Base-by-base conservation (phyloP, 2,797 vertebrate genomes). In the Neosalanx taihuensis region DNA sequence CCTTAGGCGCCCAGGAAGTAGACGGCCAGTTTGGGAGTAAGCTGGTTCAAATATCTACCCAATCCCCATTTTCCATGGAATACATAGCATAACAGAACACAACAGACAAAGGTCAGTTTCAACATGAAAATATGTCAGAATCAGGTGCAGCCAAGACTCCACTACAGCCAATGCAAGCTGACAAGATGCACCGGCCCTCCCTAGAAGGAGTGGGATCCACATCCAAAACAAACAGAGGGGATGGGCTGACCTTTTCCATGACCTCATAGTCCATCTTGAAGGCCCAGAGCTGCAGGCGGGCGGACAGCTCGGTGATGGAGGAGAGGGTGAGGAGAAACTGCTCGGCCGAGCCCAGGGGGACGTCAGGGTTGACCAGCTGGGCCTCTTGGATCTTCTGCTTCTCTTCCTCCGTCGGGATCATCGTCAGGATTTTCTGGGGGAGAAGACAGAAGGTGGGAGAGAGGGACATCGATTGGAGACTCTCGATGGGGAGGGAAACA, bases 191-290 rank as follows among this genome's bases (percentile, higher is more conserved):
- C 41, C 9, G 12, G 3, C 41, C 41, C 41, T 13, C 41, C 41
- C 41, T 46, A 13, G 12, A 46, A 46, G 41, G 41, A 46, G 41
- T 3, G 2, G 7, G 41, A 46, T 46, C 41, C 41, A 13, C 41
- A 13, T 46, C 65, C 49, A 35, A 63, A 69, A 63, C 67, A 20
- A 35, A 7, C 56, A 41, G 41, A 57, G 67, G 41, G 7, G 74
- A 69, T 29, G 29, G 57, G 65, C 85, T 83, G 85, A 98, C 97
- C 96, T 99, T 99, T 88, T 99, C 97, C 71, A 95, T 92, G 73
- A 93, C 92, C 81, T 99, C 97, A 0, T 98, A 98, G 90, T 99
- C 97, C 96, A 99, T 95, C 90, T 97, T 99, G 92, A 99, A 99
- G 31, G 97, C 97, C 97, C 97, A 99, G 84, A 99, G 95, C 87